These are phyloP conservation scores for Mystacides longicornis DNA, from an alignment of 2,888 invertebrate species.

Conservation along the genomic window DNA sequence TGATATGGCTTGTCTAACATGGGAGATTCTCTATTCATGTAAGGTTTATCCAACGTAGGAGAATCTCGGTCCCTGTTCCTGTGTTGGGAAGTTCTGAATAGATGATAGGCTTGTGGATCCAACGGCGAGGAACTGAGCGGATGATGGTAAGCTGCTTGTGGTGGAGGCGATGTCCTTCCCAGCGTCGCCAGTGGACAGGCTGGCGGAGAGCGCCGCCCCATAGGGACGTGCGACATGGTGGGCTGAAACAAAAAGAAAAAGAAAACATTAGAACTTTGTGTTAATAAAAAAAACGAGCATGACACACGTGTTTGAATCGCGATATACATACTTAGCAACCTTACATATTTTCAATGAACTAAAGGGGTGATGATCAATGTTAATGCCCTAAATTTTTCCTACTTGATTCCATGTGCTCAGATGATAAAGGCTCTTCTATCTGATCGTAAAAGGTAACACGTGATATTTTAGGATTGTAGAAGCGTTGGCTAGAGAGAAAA, in stretches of 20 bases:
- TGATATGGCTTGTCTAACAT: conserved; percentile 27
- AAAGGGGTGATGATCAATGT: no score
- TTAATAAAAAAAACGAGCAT: not conserved
- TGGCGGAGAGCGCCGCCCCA: conserved; percentile 36
- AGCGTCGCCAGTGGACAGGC: conserved; percentile 54
- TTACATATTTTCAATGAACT: no score
- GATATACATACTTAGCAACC: no score
- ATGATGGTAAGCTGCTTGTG: conserved; percentile 25
- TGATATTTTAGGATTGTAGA: no score
- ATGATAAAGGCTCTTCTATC: no score
- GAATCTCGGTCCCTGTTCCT: conserved; percentile 15
- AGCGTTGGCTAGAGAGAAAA: no score
- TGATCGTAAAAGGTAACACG: no score
- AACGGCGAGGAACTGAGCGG: conserved; percentile 38
- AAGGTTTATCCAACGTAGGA: conserved; percentile 23
- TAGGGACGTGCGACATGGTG: conserved; percentile 17
- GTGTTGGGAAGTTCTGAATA: conserved; percentile 37
- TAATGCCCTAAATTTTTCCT: no score
- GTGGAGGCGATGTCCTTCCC: conserved; percentile 43
- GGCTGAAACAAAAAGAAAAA: conserved; percentile 7
- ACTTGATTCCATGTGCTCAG: no score
- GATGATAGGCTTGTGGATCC: conserved; percentile 41
- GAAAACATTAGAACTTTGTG: not conserved
- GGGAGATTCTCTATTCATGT: conserved; percentile 19
- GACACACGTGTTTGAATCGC: no score